Evolutionary conservation across 92 coral and sea anemone genomes (phyloP).

Genomic region (Virgularia gustaviana): DNA sequence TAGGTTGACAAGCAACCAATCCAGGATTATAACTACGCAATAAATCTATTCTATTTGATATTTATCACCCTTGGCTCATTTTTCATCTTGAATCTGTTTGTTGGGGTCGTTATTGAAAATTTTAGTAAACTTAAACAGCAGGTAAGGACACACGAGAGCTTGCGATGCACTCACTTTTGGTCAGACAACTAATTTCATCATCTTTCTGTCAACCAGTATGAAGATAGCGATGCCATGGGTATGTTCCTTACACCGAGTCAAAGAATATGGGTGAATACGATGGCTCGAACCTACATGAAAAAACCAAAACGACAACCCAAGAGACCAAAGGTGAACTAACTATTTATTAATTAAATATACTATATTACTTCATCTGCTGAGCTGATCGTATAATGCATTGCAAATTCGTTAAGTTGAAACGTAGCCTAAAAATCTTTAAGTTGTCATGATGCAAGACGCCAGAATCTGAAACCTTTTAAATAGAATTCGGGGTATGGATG

Average conservation of each 20-base stretch:
- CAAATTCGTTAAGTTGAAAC: too few species aligned
- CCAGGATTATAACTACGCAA: conserved; percentile 61
- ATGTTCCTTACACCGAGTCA: conserved; percentile 90
- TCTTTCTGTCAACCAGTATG: conserved; percentile 59
- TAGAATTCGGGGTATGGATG: too few species aligned
- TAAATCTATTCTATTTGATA: conserved; percentile 75
- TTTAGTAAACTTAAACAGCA: conserved; percentile 91
- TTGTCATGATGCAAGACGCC: too few species aligned
- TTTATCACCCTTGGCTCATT: conserved; percentile 95
- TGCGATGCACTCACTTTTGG: neutral
- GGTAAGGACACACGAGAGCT: conserved; percentile 46
- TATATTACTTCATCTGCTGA: too few species aligned
- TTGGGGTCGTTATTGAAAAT: conserved; percentile 97
- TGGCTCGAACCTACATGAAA: conserved; percentile 84
- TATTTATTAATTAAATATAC: too few species aligned
- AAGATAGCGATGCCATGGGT: conserved; percentile 94
- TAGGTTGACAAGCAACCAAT: conserved; percentile 66
- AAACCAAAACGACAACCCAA: conserved; percentile 88
- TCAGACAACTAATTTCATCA: neutral
- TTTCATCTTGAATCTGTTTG: conserved; percentile 88
- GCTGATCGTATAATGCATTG: too few species aligned
- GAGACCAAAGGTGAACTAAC: conserved; percentile 88
- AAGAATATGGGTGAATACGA: conserved; percentile 91
- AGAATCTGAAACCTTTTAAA: too few species aligned
- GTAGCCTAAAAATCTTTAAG: too few species aligned